These are phyloP conservation scores for Enteromius thamalakanensis DNA, from an alignment of 2,797 vertebrate genomes.

Conservation along the genomic window DNA sequence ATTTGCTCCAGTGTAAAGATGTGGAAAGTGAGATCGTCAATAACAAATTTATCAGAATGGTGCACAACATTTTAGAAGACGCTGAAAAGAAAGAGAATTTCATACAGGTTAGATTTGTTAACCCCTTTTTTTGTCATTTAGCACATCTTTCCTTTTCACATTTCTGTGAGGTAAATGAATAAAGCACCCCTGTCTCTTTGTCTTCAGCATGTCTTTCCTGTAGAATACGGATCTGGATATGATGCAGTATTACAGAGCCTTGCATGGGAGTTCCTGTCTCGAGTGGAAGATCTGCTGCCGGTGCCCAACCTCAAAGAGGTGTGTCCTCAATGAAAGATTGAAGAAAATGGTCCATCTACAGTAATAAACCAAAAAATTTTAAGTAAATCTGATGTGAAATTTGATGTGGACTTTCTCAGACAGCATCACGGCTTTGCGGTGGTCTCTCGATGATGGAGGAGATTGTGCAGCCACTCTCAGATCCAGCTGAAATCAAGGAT, in stretches of 20 bases:
- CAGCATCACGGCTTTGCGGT: slow-evolving; percentile 70
- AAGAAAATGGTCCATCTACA: background rate
- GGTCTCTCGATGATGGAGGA: slow-evolving; percentile 67
- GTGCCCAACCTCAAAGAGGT: slow-evolving; percentile 79
- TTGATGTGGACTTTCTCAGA: slow-evolving; percentile 62
- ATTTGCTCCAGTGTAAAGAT: slow-evolving; percentile 56
- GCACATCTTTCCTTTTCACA: background rate
- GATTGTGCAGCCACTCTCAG: slow-evolving; percentile 66
- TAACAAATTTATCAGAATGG: slow-evolving; percentile 66
- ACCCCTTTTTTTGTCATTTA: background rate
- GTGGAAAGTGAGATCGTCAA: slow-evolving; percentile 63
- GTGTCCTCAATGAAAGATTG: slow-evolving; percentile 6
- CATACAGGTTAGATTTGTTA: slow-evolving; percentile 66
- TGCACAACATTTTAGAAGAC: slow-evolving; percentile 73
- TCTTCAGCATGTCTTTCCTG: slow-evolving; percentile 76
- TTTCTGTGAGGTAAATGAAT: background rate
- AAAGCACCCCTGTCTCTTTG: background rate
- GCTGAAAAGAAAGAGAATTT: slow-evolving; percentile 68
- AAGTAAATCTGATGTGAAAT: background rate
- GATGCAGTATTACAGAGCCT: slow-evolving; percentile 78
- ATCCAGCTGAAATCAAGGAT: slow-evolving; percentile 67
- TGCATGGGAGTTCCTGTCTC: slow-evolving; percentile 80
- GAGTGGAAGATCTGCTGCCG: slow-evolving; percentile 79
- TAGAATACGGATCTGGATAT: slow-evolving; percentile 78
- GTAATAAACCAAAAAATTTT: background rate